Percentiles rank a stretch among this genome's conserved stretches.
Evolutionary conservation across 1,140 invertebrate species (phyloP).

Genomic region (Drosophila virilis): DNA sequence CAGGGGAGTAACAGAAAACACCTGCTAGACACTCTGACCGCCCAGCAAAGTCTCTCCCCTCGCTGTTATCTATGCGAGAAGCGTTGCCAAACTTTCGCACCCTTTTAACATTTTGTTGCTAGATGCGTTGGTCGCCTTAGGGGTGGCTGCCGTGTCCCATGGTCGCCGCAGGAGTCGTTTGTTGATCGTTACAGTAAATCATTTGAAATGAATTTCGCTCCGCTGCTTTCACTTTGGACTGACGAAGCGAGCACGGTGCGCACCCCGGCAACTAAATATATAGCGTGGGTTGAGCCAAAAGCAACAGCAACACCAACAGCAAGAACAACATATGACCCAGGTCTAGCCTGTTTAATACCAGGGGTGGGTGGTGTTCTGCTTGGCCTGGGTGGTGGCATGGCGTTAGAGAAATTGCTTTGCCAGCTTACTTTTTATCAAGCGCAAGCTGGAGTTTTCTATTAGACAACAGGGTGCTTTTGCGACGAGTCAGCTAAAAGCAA

Average conservation of each 20-base stretch:
- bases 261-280: slow-evolving; percentile 58
- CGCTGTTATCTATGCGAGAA: slow-evolving; percentile 43
- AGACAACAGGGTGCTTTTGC: slow-evolving; percentile 71
- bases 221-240: slow-evolving; percentile 38
- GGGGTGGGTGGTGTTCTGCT: slow-evolving; percentile 17
- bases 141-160: slow-evolving; percentile 43
- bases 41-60: slow-evolving; percentile 30
- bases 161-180: slow-evolving; percentile 69
- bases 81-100: slow-evolving; percentile 74
- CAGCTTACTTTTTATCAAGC: slow-evolving; percentile 39
- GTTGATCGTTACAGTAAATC: slow-evolving; percentile 82
- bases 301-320: slow-evolving; percentile 31
- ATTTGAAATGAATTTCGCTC: slow-evolving; percentile 78
- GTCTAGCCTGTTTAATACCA: slow-evolving; percentile 13
- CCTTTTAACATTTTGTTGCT: slow-evolving; percentile 52
- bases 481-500: slow-evolving; percentile 56
- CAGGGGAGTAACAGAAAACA: slow-evolving; percentile 20
- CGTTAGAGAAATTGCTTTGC: slow-evolving; percentile 52
- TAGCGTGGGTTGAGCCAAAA: slow-evolving; percentile 59
- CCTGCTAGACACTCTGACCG: slow-evolving; percentile 35
- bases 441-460: slow-evolving; percentile 64
- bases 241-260: neutral
- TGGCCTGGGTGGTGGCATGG: slow-evolving; percentile 31
- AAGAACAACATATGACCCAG: slow-evolving; percentile 53
- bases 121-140: slow-evolving; percentile 18